Base-by-base conservation (phyloP, 2,113 vertebrate species). In the Sciurus niger region DNA sequence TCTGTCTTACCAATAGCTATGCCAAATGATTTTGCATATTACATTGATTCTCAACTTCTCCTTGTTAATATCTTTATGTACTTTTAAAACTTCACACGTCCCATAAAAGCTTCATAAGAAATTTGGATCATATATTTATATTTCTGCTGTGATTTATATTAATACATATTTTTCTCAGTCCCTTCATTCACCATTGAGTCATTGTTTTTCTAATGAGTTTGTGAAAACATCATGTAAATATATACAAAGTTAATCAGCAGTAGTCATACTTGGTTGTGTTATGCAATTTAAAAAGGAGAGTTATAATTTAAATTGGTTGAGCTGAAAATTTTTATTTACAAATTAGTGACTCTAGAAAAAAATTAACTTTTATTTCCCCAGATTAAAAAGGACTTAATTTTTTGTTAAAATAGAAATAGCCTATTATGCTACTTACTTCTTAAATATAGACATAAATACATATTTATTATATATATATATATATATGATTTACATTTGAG, bases 401-500 rank as follows among this genome's bases (percentile, higher is more conserved):
- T 46, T 73, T 82, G 3, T 93, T 90, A 89, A 1, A 68, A 89
- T 60, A 67, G 28, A 92, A 78, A 60, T 30, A 86, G 7, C 25
- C 4, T 60, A 63, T 60, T 87, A 22, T 22, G 60, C 6, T 91
- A 28, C 25, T 76, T 28, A 67, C 46, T 13, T 63, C 22, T 76
- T 84, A 95, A 89, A 72, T 73, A 72, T 24, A 83, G 24, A 83
- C 18, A 70, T 9, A 48, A 2, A 58, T 28, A n/a, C 11, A 84
- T 0, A 30, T 28, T 74, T 85, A 78, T 89, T 68, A 30, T 43
- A 40, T 40, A 40, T 40, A 40, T 51, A 77, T 24, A 18, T 74
- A 18, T 51, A 84, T 92, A 7, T 90, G 51, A 89, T 53, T 82
- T 90, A 82, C 5, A 70, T 77, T 84, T 95, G 30, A 95, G 78